phyloP scores from a whole-genome alignment of 1,140 invertebrate species.

The Eciton burchellii region DNA sequence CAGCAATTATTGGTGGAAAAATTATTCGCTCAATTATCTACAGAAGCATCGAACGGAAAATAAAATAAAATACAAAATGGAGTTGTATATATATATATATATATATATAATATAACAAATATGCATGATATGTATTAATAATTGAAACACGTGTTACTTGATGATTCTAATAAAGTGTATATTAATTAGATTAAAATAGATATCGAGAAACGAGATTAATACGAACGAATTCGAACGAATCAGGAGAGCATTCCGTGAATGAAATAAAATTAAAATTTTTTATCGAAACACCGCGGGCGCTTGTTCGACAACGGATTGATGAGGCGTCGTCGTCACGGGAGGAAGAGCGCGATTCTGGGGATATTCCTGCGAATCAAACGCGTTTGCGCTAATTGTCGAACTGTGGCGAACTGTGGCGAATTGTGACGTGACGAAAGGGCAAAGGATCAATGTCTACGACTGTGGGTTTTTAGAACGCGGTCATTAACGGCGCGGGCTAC shows the following conservation, averaged over 20 bases:
- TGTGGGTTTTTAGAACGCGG: constrained; percentile 15
- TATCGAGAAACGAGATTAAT: too few relatives aligned
- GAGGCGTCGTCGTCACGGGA: constrained; percentile 5
- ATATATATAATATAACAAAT: too few relatives aligned
- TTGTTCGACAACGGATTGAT: not conserved
- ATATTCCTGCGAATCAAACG: constrained; percentile 28
- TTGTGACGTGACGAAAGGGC: constrained; percentile 41
- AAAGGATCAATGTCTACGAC: constrained; percentile 40
- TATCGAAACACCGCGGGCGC: not conserved
- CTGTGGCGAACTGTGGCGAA: constrained; percentile 31
- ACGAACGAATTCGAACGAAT: too few relatives aligned
- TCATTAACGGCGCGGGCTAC: constrained; percentile 17
- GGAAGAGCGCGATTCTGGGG: constrained; percentile 12
- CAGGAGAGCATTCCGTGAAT: not conserved
- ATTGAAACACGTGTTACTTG: too few relatives aligned
- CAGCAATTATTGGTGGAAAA: too few relatives aligned
- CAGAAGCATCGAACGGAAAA: too few relatives aligned
- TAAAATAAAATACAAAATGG: too few relatives aligned
- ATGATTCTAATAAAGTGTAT: too few relatives aligned
- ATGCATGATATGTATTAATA: too few relatives aligned
- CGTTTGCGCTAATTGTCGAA: constrained; percentile 26
- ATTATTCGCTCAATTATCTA: too few relatives aligned
- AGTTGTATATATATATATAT: too few relatives aligned
- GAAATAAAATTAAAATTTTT: constrained; percentile 21
- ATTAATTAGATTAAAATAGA: too few relatives aligned